Percentiles rank a stretch among this genome's conserved stretches.
Conservation (phyloP, 2,113 vertebrate genomes). For the Shinisaurus crocodilurus region DNA sequence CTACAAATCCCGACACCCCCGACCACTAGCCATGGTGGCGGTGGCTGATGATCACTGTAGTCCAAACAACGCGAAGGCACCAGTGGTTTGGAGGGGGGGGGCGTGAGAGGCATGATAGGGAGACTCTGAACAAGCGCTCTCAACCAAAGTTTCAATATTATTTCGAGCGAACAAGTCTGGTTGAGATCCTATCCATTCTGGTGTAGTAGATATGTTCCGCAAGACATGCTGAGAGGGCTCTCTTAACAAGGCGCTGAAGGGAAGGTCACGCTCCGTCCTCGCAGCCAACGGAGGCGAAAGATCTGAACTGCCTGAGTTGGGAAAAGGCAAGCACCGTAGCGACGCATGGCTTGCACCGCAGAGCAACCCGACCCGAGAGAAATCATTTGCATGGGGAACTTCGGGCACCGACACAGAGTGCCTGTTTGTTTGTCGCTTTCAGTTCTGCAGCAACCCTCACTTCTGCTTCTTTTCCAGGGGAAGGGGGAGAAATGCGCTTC, state of each 20-base stretch:
- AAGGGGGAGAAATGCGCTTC: neutral
- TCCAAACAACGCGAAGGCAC: too few relatives aligned
- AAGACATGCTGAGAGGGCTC: neutral
- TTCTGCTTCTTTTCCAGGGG: conserved; percentile 1
- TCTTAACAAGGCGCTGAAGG: neutral
- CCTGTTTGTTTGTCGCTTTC: neutral
- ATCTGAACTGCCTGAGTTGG: neutral
- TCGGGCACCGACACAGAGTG: neutral
- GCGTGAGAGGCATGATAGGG: too few relatives aligned
- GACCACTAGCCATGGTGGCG: too few relatives aligned
- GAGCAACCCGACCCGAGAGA: neutral
- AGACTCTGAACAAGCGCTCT: neutral
- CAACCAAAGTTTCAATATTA: neutral
- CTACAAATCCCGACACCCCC: too few relatives aligned
- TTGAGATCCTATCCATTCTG: too few relatives aligned
- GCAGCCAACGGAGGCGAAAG: neutral
- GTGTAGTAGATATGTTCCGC: too few relatives aligned
- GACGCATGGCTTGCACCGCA: neutral
- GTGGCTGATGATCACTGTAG: too few relatives aligned
- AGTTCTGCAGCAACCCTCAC: neutral
- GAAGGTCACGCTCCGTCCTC: neutral
- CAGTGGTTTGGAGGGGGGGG: neutral
- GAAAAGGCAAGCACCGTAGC: neutral
- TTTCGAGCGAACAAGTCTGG: too few relatives aligned
- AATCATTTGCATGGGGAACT: neutral